Conservation (phyloP, 2,797 vertebrate genomes). For the Xenentodon cancila region DNA sequence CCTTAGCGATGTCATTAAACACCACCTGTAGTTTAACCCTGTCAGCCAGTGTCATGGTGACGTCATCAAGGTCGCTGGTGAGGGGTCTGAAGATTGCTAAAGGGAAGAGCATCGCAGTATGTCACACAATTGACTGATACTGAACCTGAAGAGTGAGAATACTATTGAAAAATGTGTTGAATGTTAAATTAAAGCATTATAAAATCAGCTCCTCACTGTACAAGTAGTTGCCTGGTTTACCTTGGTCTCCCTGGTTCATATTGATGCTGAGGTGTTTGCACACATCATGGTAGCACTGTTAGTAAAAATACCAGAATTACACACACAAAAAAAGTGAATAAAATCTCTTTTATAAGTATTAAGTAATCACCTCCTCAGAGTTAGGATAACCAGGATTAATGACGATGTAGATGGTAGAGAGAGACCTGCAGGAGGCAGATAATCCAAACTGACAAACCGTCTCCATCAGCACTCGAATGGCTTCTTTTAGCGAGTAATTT, state of each 20-base stretch:
- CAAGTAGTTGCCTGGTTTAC: no score
- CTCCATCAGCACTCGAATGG: constrained; percentile 56
- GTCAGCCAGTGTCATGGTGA: constrained; percentile 37
- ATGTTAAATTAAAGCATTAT: no score
- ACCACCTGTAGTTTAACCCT: constrained; percentile 60
- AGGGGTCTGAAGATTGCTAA: constrained; percentile 64
- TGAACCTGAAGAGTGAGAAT: not conserved
- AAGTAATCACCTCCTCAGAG: constrained; percentile 64
- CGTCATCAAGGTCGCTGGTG: constrained; percentile 64
- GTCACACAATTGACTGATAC: not conserved
- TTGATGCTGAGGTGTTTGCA: constrained; percentile 34
- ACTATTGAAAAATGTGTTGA: no score
- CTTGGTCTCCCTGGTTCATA: constrained; percentile 50
- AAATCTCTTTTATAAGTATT: no score
- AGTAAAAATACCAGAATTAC: not conserved
- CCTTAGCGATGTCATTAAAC: constrained; percentile 75
- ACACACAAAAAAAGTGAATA: not conserved
- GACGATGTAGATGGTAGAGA: constrained; percentile 61
- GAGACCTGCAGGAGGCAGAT: constrained; percentile 13
- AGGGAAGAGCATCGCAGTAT: not conserved
- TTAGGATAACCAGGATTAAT: constrained; percentile 56
- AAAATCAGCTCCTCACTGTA: no score
- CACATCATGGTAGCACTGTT: constrained; percentile 61
- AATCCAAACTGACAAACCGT: constrained; percentile 48
- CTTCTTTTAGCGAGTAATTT: constrained; percentile 37